A percentile compares a stretch with the other conserved stretches of the same genome.
Conservation (phyloP, 2,797 vertebrate genomes). For the Rousettus madagascariensis region DNA sequence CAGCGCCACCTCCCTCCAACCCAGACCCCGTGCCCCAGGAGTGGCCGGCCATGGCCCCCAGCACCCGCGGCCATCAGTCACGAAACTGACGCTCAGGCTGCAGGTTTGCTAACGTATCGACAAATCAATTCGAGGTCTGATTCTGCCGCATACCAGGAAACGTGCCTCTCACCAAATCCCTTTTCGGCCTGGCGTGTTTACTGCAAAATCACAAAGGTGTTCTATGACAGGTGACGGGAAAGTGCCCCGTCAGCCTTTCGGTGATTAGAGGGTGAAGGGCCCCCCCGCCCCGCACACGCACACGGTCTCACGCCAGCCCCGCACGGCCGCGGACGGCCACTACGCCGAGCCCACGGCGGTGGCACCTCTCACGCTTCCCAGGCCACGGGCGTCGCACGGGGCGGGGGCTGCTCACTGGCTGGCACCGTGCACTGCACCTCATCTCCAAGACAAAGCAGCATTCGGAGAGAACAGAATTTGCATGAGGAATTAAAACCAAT, state of each 20-base stretch:
- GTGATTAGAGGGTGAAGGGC: neutral
- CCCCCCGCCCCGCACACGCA: too few relatives aligned
- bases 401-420: too few relatives aligned
- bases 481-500: neutral
- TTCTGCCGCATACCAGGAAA: neutral
- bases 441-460: neutral
- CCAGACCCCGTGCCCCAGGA: neutral
- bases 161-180: neutral
- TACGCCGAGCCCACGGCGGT: rapidly evolving
- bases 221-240: neutral
- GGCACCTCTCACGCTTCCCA: neutral
- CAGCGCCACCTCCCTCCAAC: too few relatives aligned
- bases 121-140: neutral
- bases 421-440: neutral
- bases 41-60: too few relatives aligned
- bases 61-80: too few relatives aligned
- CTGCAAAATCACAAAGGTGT: neutral
- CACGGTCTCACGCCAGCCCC: too few relatives aligned
- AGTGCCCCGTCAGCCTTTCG: neutral
- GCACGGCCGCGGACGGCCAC: too few relatives aligned
- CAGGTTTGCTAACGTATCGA: neutral
- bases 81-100: neutral
- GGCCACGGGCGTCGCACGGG: rapidly evolving
- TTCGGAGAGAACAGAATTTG: neutral
- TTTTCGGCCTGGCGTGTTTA: neutral